Evolutionary conservation across 2,797 vertebrate species (phyloP).

Genomic region (Fundulus diaphanus): DNA sequence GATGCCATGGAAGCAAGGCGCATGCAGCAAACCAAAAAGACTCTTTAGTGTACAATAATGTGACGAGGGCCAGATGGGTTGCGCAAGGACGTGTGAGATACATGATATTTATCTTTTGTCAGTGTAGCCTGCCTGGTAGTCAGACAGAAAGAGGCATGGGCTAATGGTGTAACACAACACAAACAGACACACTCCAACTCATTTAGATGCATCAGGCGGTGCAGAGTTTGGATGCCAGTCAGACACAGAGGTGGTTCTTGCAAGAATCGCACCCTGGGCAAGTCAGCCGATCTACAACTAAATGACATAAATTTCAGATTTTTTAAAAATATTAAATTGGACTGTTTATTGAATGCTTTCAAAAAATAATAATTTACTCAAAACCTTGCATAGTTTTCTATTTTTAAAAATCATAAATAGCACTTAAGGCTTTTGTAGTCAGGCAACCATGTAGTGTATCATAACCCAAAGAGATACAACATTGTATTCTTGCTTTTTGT

Average conservation of each 20-base stretch:
- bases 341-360: too few relatives aligned
- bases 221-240: not conserved
- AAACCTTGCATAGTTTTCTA: too few relatives aligned
- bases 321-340: not conserved
- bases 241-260: not conserved
- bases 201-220: not conserved
- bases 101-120: conserved; percentile 33
- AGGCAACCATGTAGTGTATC: too few relatives aligned
- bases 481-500: too few relatives aligned
- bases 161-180: not conserved
- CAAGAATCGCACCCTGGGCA: not conserved
- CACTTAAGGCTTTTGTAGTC: not conserved
- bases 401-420: too few relatives aligned
- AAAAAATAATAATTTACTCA: too few relatives aligned
- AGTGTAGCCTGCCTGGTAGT: conserved; percentile 22
- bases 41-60: conserved; percentile 34
- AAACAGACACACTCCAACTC: not conserved
- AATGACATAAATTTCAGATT: not conserved
- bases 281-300: not conserved
- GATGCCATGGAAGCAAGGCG: not conserved
- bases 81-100: conserved; percentile 38
- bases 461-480: too few relatives aligned
- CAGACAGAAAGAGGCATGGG: not conserved
- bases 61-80: conserved; percentile 45
- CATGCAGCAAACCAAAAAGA: conserved; percentile 34